These are phyloP conservation scores for Poecilus cupreus DNA, from an alignment of 2,888 invertebrate species.

Conservation along the genomic window DNA sequence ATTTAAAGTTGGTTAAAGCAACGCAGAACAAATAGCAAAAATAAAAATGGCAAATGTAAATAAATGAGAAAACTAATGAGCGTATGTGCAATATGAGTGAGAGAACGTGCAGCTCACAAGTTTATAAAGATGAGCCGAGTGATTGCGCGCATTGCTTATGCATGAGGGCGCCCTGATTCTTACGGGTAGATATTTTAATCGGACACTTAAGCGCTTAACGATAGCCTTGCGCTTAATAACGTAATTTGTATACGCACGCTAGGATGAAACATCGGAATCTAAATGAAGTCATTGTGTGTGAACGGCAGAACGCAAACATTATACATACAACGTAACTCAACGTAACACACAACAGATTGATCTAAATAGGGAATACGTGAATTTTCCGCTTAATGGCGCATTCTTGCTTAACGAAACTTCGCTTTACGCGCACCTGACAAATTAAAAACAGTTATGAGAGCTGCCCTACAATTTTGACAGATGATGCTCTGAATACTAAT, in stretches of 20 bases:
- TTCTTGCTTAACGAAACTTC: constrained; percentile 10
- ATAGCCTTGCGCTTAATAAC: constrained; percentile 49
- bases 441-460: constrained; percentile 21
- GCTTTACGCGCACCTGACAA: not conserved
- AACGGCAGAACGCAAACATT: constrained; percentile 1
- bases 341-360: not conserved
- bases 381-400: not conserved
- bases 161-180: constrained; percentile 50
- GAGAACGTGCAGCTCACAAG: constrained; percentile 16
- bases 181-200: constrained; percentile 47
- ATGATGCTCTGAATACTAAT: constrained; percentile 17
- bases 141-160: constrained; percentile 47
- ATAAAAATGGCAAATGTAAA: constrained; percentile 8
- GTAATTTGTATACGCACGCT: constrained; percentile 47
- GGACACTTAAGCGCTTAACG: constrained; percentile 47
- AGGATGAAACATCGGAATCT: constrained; percentile 45
- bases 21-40: too few species aligned
- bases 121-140: constrained; percentile 30
- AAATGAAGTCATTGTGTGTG: constrained; percentile 54
- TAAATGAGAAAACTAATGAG: constrained; percentile 13
- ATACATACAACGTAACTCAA: not conserved
- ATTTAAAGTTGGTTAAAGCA: too few species aligned
- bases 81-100: constrained; percentile 14
- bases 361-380: not conserved
- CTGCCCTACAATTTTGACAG: constrained; percentile 31